phyloP scores from a whole-genome alignment of 2,797 vertebrate species.

The Poeciliopsis turneri region DNA sequence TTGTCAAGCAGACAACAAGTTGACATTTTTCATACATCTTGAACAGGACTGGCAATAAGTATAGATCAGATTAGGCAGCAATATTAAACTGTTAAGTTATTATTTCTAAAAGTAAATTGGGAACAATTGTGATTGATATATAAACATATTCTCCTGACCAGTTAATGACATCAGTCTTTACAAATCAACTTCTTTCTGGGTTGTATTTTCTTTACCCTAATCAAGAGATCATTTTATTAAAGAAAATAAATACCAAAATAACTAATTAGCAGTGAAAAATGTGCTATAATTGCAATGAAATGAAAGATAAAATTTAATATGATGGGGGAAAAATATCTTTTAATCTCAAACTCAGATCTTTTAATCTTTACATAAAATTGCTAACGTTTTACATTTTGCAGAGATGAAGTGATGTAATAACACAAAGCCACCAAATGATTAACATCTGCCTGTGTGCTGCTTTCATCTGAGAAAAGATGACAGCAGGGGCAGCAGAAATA shows the following conservation, averaged over 20 bases:
- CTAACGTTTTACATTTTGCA: not conserved
- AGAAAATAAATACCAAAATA: not conserved
- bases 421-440: not conserved
- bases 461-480: constrained; percentile 6
- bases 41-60: not conserved
- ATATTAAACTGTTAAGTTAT: not conserved
- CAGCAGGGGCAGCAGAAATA: not conserved
- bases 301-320: not conserved
- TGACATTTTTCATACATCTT: too few relatives aligned
- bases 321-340: not conserved
- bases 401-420: not conserved
- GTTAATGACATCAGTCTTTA: not conserved
- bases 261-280: not conserved
- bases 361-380: not conserved
- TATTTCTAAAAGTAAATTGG: not conserved
- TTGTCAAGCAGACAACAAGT: not conserved
- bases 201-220: not conserved
- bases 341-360: not conserved
- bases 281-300: not conserved
- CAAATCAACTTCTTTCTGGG: not conserved
- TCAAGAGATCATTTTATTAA: not conserved
- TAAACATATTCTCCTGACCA: not conserved
- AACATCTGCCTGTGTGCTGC: not conserved
- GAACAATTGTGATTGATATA: not conserved
- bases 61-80: not conserved